Base-by-base conservation (phyloP, 2,113 vertebrate species). In the Eurypyga helias region DNA sequence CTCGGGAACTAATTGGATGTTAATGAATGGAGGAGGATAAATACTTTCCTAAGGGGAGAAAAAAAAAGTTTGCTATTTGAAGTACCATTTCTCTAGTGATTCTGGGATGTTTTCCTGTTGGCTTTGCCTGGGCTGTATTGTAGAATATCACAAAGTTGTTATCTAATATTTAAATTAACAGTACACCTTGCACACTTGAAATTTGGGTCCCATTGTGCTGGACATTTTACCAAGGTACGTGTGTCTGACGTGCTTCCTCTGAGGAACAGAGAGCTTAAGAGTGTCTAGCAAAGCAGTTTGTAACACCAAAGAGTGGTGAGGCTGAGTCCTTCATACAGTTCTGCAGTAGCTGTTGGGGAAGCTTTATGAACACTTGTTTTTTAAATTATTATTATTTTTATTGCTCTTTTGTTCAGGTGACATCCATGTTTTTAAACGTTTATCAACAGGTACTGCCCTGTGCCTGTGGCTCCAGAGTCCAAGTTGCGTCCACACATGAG, bases 11-110 rank as follows among this genome's bases (percentile, higher is more conserved):
- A 87, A 89, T 84, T 93, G 84, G 93, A 66, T 84, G 64, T 61
- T 95, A 54, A 91, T 87, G 87, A 89, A 84, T 65, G 25, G 58
- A 83, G 70, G 29, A 87, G 46, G 41, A 46, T 45, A 92, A 93
- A 92, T 88, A 46, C 58, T 33, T 87, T 36, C 31, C 38, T 12
- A 3, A 24, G 34, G 34, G 13, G 2, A 12, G 41, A 41, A 33
- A n/a, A 77, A 66, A 25, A 17, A 23, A 5, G 49, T 38, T 78
- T 24, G 36, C 64, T 73, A 4, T 69, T 67, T 75, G 57, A 60
- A 92, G 54, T 41, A 29, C 38, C 8, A 71, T 88, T 88, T 65
- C 49, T 81, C 4, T 33, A 19, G 49, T 29, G 58, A 21, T 62
- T 83, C 17, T 12, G 43, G 11, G 23, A 18, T 25, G 49, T 7